Conservation (phyloP, 1,140 invertebrate species). For the Phymastichus coffea region DNA sequence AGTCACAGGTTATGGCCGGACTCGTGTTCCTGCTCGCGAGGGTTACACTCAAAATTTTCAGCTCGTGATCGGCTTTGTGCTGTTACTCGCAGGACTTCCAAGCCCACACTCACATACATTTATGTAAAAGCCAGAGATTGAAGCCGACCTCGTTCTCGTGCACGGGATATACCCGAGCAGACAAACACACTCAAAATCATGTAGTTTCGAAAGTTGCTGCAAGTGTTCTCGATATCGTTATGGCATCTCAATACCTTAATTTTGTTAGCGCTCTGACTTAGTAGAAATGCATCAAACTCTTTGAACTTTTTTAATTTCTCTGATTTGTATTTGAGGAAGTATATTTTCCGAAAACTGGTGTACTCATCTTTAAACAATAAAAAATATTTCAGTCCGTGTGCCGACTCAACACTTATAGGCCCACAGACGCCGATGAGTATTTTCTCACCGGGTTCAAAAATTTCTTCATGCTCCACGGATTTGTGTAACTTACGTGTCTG, state of each 20-base stretch:
- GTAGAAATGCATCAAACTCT: constrained; percentile 34
- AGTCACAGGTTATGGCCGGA: too few relatives aligned
- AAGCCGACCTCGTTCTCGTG: too few relatives aligned
- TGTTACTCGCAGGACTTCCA: too few relatives aligned
- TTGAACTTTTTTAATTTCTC: constrained; percentile 41
- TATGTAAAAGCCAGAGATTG: too few relatives aligned
- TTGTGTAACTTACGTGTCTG: background rate
- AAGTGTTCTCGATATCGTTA: constrained; percentile 23
- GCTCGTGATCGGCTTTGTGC: too few relatives aligned
- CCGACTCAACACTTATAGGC: background rate
- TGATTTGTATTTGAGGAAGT: constrained; percentile 42
- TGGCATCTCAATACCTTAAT: constrained; percentile 33
- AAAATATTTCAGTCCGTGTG: constrained; percentile 22
- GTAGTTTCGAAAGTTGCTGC: background rate
- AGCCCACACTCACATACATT: too few relatives aligned
- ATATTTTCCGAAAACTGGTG: constrained; percentile 39
- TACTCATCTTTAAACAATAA: constrained; percentile 37
- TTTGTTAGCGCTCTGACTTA: constrained; percentile 38
- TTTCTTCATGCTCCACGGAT: background rate
- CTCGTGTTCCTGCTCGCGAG: too few relatives aligned
- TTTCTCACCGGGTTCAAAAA: background rate
- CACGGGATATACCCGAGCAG: too few relatives aligned
- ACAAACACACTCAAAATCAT: too few relatives aligned
- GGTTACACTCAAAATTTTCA: too few relatives aligned
- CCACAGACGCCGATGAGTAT: constrained; percentile 13